A percentile compares a stretch with the other conserved stretches of the same genome.
Evolutionary conservation across 2,888 invertebrate species (phyloP).

Genomic region (Sminthurinus aureus): DNA sequence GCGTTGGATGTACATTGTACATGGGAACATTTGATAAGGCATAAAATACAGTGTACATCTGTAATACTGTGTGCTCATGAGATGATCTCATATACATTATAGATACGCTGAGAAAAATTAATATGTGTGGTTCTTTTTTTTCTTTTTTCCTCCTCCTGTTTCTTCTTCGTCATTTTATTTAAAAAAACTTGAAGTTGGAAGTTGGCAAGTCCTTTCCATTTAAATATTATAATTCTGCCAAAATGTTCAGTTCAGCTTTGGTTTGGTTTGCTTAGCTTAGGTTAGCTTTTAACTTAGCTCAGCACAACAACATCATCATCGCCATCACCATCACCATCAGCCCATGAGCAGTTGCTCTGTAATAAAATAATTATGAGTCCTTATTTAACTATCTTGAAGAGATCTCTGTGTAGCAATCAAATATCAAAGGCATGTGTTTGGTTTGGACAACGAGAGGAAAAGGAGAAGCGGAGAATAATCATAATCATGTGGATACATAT

Average conservation of each 20-base stretch:
- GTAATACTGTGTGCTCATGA: background rate
- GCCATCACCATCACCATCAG: background rate
- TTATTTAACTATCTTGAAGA: background rate
- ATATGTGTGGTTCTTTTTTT: no score
- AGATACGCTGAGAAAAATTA: background rate
- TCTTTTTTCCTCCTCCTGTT: no score
- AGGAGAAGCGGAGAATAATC: no score
- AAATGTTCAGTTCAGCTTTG: background rate
- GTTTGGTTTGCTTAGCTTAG: no score
- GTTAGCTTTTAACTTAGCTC: no score
- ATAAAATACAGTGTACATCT: background rate
- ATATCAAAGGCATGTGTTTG: no score
- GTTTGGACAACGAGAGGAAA: no score
- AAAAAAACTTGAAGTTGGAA: background rate
- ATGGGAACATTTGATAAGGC: background rate
- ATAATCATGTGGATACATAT: no score
- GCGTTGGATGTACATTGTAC: background rate
- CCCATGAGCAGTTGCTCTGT: background rate
- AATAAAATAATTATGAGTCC: background rate
- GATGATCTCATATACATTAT: no score
- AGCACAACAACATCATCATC: background rate
- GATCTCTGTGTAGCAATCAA: background rate
- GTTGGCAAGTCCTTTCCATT: background rate
- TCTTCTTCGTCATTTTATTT: no score
- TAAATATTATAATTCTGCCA: background rate